A percentile compares a stretch with the other conserved stretches of the same genome.
Conservation (phyloP, 2,888 invertebrate species). For the Limnephilus lunatus region DNA sequence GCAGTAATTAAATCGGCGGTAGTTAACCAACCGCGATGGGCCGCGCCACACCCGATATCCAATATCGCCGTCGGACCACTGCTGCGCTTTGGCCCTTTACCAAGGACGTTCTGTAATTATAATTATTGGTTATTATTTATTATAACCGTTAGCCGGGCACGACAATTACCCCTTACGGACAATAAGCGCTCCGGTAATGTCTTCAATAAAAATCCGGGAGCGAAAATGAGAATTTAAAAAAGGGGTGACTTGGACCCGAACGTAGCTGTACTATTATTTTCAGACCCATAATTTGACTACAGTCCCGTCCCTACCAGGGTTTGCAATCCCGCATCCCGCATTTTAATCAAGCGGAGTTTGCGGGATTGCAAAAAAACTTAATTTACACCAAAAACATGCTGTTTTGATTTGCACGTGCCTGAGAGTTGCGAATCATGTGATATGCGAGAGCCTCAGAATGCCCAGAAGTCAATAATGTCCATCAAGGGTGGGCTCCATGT, state of each 20-base stretch:
- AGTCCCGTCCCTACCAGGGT: not conserved
- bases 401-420: too few species aligned
- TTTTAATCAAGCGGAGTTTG: too few species aligned
- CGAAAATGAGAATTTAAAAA: not conserved
- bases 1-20: slow-evolving; percentile 18
- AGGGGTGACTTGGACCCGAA: not conserved
- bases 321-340: too few species aligned
- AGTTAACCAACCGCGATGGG: slow-evolving; percentile 18
- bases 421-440: too few species aligned
- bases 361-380: too few species aligned
- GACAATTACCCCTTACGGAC: not conserved
- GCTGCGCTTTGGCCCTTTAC: slow-evolving; percentile 20
- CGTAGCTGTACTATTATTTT: not conserved
- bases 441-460: too few species aligned
- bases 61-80: not conserved
- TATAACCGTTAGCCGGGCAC: not conserved
- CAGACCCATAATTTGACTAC: not conserved
- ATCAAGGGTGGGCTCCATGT: too few species aligned
- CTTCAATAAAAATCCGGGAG: not conserved
- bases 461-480: too few species aligned
- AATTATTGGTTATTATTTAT: not conserved
- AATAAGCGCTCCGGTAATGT: not conserved
- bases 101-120: slow-evolving; percentile 20
- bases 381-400: too few species aligned
- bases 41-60: slow-evolving; percentile 14